phyloP scores from a whole-genome alignment of 2,113 vertebrate genomes.

The pig (Sus scrofa) region T2T-Sscrofa CM000830.6:11804501-11805000 shows the following conservation, averaged over 20 bases:
- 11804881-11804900: not conserved
- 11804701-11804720: not conserved
- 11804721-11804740: conserved; percentile 19
- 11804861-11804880: conserved; percentile 9
- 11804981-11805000: conserved; percentile 15
- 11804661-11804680: not conserved
- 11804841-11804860: not conserved
- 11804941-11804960: not conserved
- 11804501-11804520: too few relatives aligned
- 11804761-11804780: not conserved
- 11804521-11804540: not conserved
- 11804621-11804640: conserved; percentile 1
- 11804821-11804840: conserved; percentile 29
- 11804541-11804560: not conserved
- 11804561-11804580: not conserved
- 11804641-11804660: not conserved
- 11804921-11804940: not conserved
- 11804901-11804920: not conserved
- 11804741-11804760: not conserved
- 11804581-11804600: not conserved
- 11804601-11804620: not conserved
- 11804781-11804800: not conserved
- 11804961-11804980: not conserved
- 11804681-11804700: not conserved
- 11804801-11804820: not conserved